Conservation (phyloP, 2,113 vertebrate species). For the Apteryx mantelli region DNA sequence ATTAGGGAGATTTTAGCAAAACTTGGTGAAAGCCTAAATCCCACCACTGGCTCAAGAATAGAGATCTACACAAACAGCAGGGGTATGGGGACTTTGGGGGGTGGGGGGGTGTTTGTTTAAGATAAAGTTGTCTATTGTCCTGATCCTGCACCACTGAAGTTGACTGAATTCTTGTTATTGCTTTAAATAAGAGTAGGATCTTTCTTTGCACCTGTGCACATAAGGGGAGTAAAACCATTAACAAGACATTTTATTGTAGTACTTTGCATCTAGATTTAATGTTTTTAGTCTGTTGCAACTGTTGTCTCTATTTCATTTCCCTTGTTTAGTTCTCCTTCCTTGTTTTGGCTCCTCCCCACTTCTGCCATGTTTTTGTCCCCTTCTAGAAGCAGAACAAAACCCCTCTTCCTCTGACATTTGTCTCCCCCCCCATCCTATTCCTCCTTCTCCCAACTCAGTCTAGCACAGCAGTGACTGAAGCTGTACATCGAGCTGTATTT, state of each 20-base stretch:
- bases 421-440: background rate
- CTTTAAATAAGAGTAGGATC: background rate
- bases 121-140: background rate
- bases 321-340: background rate
- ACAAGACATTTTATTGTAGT: background rate
- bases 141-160: background rate
- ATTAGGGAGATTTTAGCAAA: background rate
- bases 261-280: background rate
- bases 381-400: background rate
- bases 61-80: background rate
- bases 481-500: background rate
- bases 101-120: background rate
- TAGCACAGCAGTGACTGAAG: background rate
- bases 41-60: background rate
- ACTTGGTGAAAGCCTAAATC: conserved; percentile 30
- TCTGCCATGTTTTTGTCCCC: background rate
- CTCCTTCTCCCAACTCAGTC: background rate
- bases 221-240: background rate
- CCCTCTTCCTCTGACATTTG: background rate
- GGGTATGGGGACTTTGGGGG: background rate
- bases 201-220: background rate
- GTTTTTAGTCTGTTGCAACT: background rate
- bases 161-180: background rate
- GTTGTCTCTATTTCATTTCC: background rate
- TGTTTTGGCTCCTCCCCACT: background rate